Evolutionary conservation across 2,888 invertebrate species (phyloP).

Genomic region (Cabera pusaria): DNA sequence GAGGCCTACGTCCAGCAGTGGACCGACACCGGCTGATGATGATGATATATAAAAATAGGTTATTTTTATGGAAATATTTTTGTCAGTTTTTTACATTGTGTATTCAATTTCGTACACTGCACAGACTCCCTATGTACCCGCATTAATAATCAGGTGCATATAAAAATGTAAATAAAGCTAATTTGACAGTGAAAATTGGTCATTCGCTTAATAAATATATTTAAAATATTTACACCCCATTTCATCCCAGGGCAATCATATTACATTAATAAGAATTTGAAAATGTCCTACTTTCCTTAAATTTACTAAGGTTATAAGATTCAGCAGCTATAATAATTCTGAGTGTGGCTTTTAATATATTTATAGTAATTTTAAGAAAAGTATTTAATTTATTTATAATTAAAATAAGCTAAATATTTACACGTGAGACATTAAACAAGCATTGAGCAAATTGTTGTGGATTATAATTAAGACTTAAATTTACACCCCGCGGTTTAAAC

Average conservation of each 20-base stretch:
- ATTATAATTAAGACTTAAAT: slow-evolving; percentile 4
- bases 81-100: too few species aligned
- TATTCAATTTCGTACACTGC: slow-evolving; percentile 30
- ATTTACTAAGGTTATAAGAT: slow-evolving; percentile 4
- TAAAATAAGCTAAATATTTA: slow-evolving; percentile 33
- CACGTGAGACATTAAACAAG: slow-evolving; percentile 44
- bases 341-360: background rate
- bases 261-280: background rate
- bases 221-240: slow-evolving; percentile 27
- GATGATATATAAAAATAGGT: too few species aligned
- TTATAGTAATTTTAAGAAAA: slow-evolving; percentile 30
- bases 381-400: too few species aligned
- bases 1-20: too few species aligned
- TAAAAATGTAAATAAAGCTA: slow-evolving; percentile 45
- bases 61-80: too few species aligned
- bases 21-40: too few species aligned
- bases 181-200: slow-evolving; percentile 62
- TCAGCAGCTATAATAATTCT: too few species aligned
- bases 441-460: slow-evolving; percentile 50
- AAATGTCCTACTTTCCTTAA: background rate
- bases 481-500: too few species aligned
- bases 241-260: slow-evolving; percentile 6
- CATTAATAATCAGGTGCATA: slow-evolving; percentile 23
- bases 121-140: slow-evolving; percentile 30
- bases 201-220: slow-evolving; percentile 45